Conservation (phyloP, 2,113 vertebrate species). For the Triplophysa rosa region DNA sequence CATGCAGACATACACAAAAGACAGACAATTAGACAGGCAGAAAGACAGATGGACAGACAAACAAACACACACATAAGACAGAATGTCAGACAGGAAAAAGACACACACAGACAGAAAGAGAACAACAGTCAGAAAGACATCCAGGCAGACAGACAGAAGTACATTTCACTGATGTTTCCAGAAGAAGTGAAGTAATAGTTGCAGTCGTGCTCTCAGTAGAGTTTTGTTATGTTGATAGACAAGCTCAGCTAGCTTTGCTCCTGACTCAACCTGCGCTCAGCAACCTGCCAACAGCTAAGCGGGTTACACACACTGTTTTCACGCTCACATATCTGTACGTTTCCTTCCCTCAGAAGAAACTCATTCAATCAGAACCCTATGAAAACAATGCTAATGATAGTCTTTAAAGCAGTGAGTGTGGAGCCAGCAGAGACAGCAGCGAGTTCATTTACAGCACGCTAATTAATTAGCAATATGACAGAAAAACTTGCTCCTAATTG, state of each 20-base stretch:
- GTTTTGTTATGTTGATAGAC: conserved; percentile 47
- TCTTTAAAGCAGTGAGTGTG: conserved; percentile 32
- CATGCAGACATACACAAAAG: no score
- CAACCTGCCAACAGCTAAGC: conserved; percentile 48
- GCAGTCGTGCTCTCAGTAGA: neutral
- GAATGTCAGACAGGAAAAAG: no score
- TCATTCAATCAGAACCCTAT: conserved; percentile 37
- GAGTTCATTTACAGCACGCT: conserved; percentile 45
- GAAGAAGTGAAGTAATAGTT: conserved; percentile 7
- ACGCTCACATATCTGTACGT: conserved; percentile 14
- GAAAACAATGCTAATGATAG: conserved; percentile 53
- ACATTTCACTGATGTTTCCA: neutral
- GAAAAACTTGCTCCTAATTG: conserved; percentile 51
- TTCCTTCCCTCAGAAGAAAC: conserved; percentile 46
- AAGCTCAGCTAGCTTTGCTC: conserved; percentile 35
- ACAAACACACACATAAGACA: no score
- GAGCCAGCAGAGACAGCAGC: conserved; percentile 25
- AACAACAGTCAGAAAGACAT: no score
- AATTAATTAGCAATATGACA: conserved; percentile 58
- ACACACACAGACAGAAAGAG: no score
- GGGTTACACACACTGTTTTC: conserved; percentile 46
- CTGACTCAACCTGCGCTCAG: conserved; percentile 23
- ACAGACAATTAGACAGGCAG: no score
- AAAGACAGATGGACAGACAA: no score
- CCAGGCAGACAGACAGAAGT: no score